Percentiles rank a stretch among this genome's conserved stretches.
Evolutionary conservation across 2,113 vertebrate genomes (phyloP).

Genomic region (Amblyopsis rosae): DNA sequence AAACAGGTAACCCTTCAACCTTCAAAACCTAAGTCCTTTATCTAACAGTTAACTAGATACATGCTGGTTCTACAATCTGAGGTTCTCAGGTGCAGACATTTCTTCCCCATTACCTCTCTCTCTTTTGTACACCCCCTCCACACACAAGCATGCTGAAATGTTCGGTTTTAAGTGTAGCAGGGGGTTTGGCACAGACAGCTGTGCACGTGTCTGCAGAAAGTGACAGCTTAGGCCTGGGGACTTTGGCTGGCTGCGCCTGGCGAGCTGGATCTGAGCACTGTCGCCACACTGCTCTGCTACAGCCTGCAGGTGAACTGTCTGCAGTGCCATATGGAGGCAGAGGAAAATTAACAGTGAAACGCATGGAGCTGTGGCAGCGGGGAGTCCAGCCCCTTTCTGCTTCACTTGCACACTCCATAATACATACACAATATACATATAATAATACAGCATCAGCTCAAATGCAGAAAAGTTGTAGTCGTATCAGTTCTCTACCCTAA

Average conservation of each 20-base stretch:
- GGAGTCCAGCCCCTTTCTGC: constrained; percentile 37
- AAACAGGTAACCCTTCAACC: constrained; percentile 3
- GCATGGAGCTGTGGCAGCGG: constrained; percentile 85
- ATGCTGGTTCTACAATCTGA: neutral
- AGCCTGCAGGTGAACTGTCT: constrained; percentile 99
- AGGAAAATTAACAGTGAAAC: constrained; percentile 97
- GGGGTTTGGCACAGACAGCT: constrained; percentile 86
- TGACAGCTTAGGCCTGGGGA: constrained; percentile 96
- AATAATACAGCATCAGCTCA: too few species aligned
- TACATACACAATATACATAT: too few species aligned
- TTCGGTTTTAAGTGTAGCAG: constrained; percentile 57
- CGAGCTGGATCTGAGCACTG: constrained; percentile 69
- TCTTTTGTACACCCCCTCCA: constrained; percentile 15
- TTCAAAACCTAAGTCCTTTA: constrained; percentile 11
- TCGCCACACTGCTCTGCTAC: constrained; percentile 81
- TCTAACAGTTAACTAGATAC: neutral
- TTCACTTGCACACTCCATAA: neutral
- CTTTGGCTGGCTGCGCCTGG: constrained; percentile 84
- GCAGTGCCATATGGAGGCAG: constrained; percentile 97
- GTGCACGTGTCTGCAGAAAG: constrained; percentile 88
- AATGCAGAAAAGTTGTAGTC: too few species aligned
- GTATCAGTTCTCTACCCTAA: too few species aligned
- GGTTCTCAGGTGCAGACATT: constrained; percentile 80
- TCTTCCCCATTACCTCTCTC: constrained; percentile 24
- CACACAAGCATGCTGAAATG: constrained; percentile 42